Conservation (phyloP, 2,113 vertebrate genomes). For the Psilopogon haemacephalus region DNA sequence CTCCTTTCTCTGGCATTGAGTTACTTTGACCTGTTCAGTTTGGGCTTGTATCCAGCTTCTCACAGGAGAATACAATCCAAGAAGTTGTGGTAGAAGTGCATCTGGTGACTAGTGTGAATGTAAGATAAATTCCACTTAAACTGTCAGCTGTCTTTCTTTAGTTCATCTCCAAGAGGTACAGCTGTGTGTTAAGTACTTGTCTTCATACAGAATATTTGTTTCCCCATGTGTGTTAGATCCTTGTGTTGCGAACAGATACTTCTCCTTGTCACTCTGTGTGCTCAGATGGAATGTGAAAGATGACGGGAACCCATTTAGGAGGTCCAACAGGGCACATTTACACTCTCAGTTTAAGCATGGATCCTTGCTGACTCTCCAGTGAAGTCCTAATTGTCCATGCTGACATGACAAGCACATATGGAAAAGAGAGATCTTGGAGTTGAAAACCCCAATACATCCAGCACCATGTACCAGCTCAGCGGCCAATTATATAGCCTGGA, state of each 20-base stretch:
- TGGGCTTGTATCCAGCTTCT: background rate
- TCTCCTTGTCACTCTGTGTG: rapidly evolving
- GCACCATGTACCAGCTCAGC: background rate
- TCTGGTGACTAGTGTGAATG: background rate
- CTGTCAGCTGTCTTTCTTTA: background rate
- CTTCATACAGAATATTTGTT: background rate
- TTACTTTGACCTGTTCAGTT: background rate
- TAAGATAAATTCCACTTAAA: background rate
- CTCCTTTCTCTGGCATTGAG: background rate
- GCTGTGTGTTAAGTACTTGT: background rate
- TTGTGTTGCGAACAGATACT: background rate
- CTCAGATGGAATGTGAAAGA: background rate
- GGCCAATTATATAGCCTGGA: rapidly evolving
- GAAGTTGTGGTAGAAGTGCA: background rate
- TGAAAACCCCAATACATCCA: background rate
- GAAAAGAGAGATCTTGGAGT: background rate
- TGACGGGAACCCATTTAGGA: background rate
- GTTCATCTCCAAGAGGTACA: background rate
- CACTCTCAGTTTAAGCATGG: background rate
- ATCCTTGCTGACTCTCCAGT: background rate
- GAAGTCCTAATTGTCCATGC: background rate
- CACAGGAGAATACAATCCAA: background rate
- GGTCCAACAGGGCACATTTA: background rate
- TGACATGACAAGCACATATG: background rate
- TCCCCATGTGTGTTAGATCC: background rate